Base-by-base conservation (phyloP, 2,797 vertebrate genomes). In the Allobates femoralis region DNA sequence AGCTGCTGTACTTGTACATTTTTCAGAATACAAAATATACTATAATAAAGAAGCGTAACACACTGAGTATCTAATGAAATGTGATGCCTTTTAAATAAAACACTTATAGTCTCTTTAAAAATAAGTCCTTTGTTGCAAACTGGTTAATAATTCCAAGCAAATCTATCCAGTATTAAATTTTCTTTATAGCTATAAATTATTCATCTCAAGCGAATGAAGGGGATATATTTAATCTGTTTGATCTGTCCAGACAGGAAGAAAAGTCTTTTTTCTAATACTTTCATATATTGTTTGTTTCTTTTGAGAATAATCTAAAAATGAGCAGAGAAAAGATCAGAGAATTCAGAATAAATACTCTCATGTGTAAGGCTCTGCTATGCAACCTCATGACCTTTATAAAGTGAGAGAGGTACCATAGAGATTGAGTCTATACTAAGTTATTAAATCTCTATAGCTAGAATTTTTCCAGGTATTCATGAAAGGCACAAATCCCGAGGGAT, bases 151-250 rank as follows among this genome's bases (percentile, higher is more conserved):
- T 80, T 60, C 78, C 34, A 34, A 23, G 34, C 55, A 86, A 86
- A 81, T 81, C 78, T 86, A 64, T 62, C 34, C 50, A 74, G 64
- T 56, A 69, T 86, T 80, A 74, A 6, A 85, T 71, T 76, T 79
- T 86, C 66, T 86, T 80, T 80, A 74, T 51, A 37, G n/a, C 56
- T 74, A 80, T 80, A 86, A 86, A 80, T 86, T 73, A 86, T 86
- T 86, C 67, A 80, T 81, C 75, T 81, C 73, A 55, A 74, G 64
- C 18, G 55, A 74, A 41, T 66, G 71, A 71, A 85, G 3, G 34
- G 51, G 77, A 85, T 79, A 79, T 73, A 85, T 85, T 85, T 79
- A 71, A 85, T 78, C 83, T 85, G 74, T 74, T 83, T 83, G 67
- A 83, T 74, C 81, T 75, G 69, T 50, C 69, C 69, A 74, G 81